These are phyloP conservation scores for Lasioglossum malachurum DNA, from an alignment of 2,888 invertebrate species.

Conservation along the genomic window DNA sequence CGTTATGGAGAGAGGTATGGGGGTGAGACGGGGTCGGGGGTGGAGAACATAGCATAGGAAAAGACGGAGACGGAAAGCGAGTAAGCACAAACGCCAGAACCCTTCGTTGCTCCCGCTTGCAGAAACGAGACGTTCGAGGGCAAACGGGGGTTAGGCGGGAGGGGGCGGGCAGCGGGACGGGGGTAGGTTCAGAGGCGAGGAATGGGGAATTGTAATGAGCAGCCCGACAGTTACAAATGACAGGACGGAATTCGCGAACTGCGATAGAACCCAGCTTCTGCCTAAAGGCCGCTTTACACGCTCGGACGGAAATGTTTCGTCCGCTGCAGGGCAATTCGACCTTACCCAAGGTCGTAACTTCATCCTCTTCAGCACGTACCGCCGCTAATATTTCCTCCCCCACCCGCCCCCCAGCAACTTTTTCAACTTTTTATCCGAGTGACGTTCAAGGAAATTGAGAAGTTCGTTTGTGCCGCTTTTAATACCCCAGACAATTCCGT, in stretches of 20 bases:
- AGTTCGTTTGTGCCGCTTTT: slow-evolving; percentile 18
- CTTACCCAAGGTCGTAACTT: slow-evolving; percentile 72
- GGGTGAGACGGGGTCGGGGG: slow-evolving; percentile 13
- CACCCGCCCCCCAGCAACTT: not conserved
- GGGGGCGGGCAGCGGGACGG: slow-evolving; percentile 36
- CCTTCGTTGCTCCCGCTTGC: slow-evolving; percentile 65
- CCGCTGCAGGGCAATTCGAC: slow-evolving; percentile 71
- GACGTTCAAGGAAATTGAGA: slow-evolving; percentile 39
- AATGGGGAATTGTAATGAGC: slow-evolving; percentile 85
- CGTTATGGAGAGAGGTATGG: not conserved
- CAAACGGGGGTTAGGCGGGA: slow-evolving; percentile 27
- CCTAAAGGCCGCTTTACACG: slow-evolving; percentile 83
- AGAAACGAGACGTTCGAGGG: slow-evolving; percentile 68
- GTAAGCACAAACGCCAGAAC: slow-evolving; percentile 69
- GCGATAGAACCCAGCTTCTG: slow-evolving; percentile 83
- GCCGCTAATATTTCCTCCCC: slow-evolving; percentile 56
- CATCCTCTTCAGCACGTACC: slow-evolving; percentile 59
- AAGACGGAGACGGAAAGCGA: slow-evolving; percentile 68
- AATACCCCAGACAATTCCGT: not conserved
- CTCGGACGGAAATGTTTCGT: slow-evolving; percentile 77
- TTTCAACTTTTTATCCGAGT: slow-evolving; percentile 1
- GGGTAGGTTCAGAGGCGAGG: slow-evolving; percentile 77
- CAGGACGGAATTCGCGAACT: slow-evolving; percentile 85
- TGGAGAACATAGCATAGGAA: slow-evolving; percentile 54
- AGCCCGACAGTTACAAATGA: slow-evolving; percentile 85